Conservation (phyloP, 2,888 invertebrate genomes). For the Apoda limacodes region DNA sequence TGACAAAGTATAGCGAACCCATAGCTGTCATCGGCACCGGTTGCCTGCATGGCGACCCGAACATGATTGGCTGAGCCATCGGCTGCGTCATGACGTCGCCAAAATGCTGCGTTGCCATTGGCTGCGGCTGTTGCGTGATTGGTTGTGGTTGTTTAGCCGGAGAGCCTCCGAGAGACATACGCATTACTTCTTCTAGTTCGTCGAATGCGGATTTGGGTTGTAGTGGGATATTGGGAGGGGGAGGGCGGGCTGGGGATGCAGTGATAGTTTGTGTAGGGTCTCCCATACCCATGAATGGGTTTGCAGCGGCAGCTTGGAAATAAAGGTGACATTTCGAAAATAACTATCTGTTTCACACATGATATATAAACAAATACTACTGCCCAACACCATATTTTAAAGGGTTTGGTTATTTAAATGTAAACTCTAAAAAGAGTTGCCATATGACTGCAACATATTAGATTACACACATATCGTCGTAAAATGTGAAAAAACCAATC, state of each 20-base stretch:
- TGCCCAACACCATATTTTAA: too few species aligned
- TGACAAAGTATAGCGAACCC: slow-evolving; percentile 62
- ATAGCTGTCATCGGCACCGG: slow-evolving; percentile 61
- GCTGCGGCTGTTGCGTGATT: slow-evolving; percentile 37
- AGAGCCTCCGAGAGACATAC: slow-evolving; percentile 75
- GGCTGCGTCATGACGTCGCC: slow-evolving; percentile 47
- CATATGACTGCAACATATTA: too few species aligned
- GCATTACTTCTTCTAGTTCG: slow-evolving; percentile 76
- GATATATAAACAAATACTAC: too few species aligned
- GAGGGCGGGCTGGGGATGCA: slow-evolving; percentile 65
- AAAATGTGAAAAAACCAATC: too few species aligned
- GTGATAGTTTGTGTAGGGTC: slow-evolving; percentile 57
- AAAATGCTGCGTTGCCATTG: slow-evolving; percentile 38
- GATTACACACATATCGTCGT: too few species aligned
- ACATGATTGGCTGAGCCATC: slow-evolving; percentile 54
- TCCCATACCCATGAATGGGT: slow-evolving; percentile 76
- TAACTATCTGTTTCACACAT: too few species aligned
- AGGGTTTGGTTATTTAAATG: too few species aligned
- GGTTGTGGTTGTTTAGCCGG: slow-evolving; percentile 53
- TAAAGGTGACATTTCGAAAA: too few species aligned
- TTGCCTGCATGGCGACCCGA: slow-evolving; percentile 55
- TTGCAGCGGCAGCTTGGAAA: slow-evolving; percentile 69
- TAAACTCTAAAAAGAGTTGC: slow-evolving; percentile 14
- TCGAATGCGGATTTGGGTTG: slow-evolving; percentile 74
- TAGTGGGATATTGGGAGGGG: slow-evolving; percentile 50